Evolutionary conservation across 2,113 vertebrate genomes (phyloP).

Genomic region (Dicentrarchus labrax): DNA sequence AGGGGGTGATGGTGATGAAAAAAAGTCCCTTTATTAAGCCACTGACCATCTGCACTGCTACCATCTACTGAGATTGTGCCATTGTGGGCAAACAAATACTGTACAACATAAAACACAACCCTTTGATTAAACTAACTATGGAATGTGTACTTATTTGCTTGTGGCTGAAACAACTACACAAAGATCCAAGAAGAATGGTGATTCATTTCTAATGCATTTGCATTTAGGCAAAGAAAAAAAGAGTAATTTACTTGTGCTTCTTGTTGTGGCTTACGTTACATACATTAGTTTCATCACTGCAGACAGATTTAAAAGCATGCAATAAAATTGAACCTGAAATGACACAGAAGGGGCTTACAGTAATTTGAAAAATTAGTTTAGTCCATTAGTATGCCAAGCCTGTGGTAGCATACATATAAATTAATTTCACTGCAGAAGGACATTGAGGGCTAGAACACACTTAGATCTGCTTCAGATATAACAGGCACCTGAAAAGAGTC

Average conservation of each 20-base stretch:
- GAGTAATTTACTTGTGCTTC: background rate
- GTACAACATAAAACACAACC: constrained; percentile 26
- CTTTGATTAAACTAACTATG: constrained; percentile 36
- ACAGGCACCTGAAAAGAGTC: constrained; percentile 71
- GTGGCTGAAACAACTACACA: too few species aligned
- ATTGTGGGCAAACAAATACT: constrained; percentile 54
- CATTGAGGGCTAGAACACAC: constrained; percentile 51
- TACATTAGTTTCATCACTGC: constrained; percentile 63
- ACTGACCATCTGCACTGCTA: constrained; percentile 73
- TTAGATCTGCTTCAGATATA: constrained; percentile 74
- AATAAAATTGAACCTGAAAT: constrained; percentile 68
- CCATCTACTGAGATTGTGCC: constrained; percentile 25
- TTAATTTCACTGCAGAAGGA: constrained; percentile 74
- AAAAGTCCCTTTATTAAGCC: constrained; percentile 68
- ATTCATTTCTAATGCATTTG: constrained; percentile 8
- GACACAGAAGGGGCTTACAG: constrained; percentile 51
- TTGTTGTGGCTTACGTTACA: constrained; percentile 24
- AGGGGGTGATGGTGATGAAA: constrained; percentile 65
- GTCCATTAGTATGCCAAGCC: constrained; percentile 74
- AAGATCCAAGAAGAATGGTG: background rate
- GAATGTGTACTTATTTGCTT: constrained; percentile 9
- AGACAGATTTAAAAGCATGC: constrained; percentile 61
- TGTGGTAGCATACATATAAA: constrained; percentile 68
- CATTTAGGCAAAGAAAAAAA: background rate
- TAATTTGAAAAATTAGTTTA: constrained; percentile 72